phyloP scores from a whole-genome alignment of 2,113 vertebrate species.

The Calidris pygmaea region DNA sequence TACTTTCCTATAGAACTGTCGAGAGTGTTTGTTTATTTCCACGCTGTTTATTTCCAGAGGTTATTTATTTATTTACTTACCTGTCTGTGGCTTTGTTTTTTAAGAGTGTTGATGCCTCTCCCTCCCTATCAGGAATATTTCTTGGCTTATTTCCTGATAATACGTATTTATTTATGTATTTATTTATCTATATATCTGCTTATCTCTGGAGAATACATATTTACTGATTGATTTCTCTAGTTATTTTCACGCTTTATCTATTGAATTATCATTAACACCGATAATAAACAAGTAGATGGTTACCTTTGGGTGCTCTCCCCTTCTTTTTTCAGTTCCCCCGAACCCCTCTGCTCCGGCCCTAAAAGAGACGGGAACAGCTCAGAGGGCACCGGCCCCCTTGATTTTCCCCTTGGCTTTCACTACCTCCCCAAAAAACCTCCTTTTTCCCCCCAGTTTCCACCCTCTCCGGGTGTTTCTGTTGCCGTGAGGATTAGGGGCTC shows the following conservation, averaged over 20 bases:
- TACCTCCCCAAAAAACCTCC: too few relatives aligned
- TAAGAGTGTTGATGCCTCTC: background rate
- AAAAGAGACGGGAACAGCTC: background rate
- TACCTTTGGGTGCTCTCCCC: too few relatives aligned
- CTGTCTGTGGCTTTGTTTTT: background rate
- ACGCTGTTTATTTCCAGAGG: background rate
- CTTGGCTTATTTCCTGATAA: background rate
- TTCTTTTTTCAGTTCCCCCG: background rate
- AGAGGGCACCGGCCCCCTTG: too few relatives aligned
- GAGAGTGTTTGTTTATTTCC: background rate
- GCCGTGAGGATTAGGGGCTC: background rate
- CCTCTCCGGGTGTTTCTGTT: too few relatives aligned
- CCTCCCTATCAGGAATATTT: background rate
- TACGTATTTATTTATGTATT: too few relatives aligned
- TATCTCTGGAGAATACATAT: background rate
- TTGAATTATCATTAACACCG: background rate
- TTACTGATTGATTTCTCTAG: background rate
- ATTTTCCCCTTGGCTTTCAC: background rate
- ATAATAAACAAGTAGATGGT: background rate
- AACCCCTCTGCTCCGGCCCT: background rate
- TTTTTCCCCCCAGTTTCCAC: background rate
- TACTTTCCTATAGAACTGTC: background rate
- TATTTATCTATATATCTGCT: too few relatives aligned
- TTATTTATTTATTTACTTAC: background rate
- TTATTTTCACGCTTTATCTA: too few relatives aligned